Base-by-base conservation (phyloP, 2,797 vertebrate species). In the Periparus ater region DNA sequence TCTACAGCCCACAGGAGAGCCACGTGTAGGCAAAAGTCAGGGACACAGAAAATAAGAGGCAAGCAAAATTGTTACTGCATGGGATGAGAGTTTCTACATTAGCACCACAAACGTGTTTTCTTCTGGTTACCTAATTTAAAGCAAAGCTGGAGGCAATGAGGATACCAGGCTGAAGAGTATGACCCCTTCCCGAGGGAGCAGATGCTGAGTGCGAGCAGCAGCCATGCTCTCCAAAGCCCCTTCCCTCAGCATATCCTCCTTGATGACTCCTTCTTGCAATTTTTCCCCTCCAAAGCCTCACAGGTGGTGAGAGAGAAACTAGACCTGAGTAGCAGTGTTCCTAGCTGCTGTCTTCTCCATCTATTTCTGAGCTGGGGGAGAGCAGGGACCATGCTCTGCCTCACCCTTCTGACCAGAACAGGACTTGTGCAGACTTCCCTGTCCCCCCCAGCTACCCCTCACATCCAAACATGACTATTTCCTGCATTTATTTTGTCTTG, bases 301-400 rank as follows among this genome's bases (percentile, higher is more conserved):
- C 34, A 68, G 73, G 20, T 21, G 40, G 40, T 51, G 38, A 57
- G 11, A 81, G 9, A 78, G 8, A 13, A 76, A 72, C 45, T 11
- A 57, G 63, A 17, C 21, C 2, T 30, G 48, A 36, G 11, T 60
- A 36, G 30, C 47, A 47, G 27, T 17, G 30, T 29, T 36, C 21
- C 29, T 42, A 60, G 26, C 25, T 61, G 36, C 55, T 73, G 4
- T 32, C 22, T 75, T 18, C 54, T 85, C 44, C 62, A 34, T 25
- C 27, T 36, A 1, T 17, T 55, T 57, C 71, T 73, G 22, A 54
- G n/a, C 9, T 0, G 2, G 3, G 4, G 4, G 15, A 29, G 30
- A 83, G 32, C 10, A 72, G 17, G 44, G 12, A 61, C 51, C 18
- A 21, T 72, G 25, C 19, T 73, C 58, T 87, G 44, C 72, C 34